Conservation (phyloP, 2,888 invertebrate genomes). For the Acanthosepion esculentum region DNA sequence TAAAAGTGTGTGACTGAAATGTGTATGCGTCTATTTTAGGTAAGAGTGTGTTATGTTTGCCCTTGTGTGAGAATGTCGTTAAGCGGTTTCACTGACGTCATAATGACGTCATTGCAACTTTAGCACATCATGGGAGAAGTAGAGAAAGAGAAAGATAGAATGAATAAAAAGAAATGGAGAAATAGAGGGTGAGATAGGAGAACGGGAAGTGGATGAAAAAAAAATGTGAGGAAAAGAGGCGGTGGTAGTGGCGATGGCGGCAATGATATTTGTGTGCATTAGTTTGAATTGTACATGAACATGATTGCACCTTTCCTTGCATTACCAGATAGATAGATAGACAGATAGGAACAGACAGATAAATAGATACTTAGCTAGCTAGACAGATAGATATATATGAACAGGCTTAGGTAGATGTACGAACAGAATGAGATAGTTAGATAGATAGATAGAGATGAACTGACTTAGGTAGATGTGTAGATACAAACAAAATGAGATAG, state of each 20-base stretch:
- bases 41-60: background rate
- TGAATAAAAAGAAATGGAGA: background rate
- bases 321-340: too few relatives aligned
- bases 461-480: too few relatives aligned
- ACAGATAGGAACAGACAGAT: too few relatives aligned
- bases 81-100: constrained; percentile 37
- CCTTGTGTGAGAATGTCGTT: constrained; percentile 33
- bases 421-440: too few relatives aligned
- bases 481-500: too few relatives aligned
- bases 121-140: background rate
- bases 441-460: too few relatives aligned
- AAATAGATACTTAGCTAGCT: too few relatives aligned
- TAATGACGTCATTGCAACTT: constrained; percentile 41
- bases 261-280: background rate
- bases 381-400: too few relatives aligned
- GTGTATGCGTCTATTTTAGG: background rate
- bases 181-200: background rate
- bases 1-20: background rate
- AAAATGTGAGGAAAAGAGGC: background rate
- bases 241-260: background rate
- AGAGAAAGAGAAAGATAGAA: background rate
- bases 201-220: constrained; percentile 4
- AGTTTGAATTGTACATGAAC: too few relatives aligned
- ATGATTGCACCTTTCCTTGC: too few relatives aligned
- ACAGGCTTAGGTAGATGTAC: too few relatives aligned